phyloP scores from a whole-genome alignment of 2,113 vertebrate species.

The Cyprinus carpio region DNA sequence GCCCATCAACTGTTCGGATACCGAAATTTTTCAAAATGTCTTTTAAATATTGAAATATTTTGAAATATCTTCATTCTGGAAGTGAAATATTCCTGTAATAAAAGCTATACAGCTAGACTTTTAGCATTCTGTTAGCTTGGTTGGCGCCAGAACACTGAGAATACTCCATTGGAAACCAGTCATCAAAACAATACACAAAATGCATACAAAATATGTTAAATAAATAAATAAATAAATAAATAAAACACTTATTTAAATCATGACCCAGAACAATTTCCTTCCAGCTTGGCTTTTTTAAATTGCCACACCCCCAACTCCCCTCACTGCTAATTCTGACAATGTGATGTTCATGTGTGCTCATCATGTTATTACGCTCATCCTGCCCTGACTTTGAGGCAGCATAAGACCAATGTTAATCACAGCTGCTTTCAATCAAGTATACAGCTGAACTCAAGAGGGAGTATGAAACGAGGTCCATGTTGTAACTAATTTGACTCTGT shows the following conservation, averaged over 20 bases:
- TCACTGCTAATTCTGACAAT: background rate
- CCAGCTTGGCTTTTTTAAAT: background rate
- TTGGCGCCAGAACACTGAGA: background rate
- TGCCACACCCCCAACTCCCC: background rate
- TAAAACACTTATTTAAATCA: background rate
- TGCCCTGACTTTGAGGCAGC: background rate
- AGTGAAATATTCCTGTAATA: no score
- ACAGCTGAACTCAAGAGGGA: background rate
- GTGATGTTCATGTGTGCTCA: background rate
- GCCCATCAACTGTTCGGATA: no score
- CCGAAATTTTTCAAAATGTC: no score
- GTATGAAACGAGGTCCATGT: background rate
- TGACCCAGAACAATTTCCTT: background rate
- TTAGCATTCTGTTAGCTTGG: background rate
- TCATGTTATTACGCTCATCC: background rate
- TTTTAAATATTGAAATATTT: no score
- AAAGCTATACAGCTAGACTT: no score
- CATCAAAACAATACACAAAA: background rate
- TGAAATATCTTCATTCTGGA: no score
- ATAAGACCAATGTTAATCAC: background rate
- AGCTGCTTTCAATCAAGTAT: background rate
- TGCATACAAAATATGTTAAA: background rate
- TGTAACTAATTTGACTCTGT: background rate
- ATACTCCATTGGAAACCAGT: background rate
- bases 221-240: no score